Conservation (phyloP, 2,888 invertebrate genomes). For the Philereme vetulata region DNA sequence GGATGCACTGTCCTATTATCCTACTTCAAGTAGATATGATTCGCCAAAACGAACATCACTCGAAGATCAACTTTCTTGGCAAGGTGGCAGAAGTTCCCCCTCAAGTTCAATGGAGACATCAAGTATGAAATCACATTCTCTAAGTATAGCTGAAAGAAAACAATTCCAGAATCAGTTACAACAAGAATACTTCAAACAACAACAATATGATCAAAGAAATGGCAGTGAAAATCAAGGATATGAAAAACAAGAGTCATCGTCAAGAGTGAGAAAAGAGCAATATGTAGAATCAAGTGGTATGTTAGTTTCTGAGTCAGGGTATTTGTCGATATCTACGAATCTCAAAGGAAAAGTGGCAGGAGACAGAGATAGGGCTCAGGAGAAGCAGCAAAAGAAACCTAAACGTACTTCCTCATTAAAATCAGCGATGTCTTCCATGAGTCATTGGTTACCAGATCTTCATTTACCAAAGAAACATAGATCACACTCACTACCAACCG, state of each 20-base stretch:
- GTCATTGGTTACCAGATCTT: slow-evolving; percentile 91
- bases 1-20: slow-evolving; percentile 92
- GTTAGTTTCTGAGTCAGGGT: slow-evolving; percentile 91
- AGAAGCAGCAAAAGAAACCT: slow-evolving; percentile 86
- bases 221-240: slow-evolving; percentile 71
- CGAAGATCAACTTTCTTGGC: slow-evolving; percentile 85
- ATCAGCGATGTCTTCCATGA: slow-evolving; percentile 91
- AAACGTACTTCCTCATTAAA: slow-evolving; percentile 89
- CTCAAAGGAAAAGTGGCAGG: slow-evolving; percentile 71
- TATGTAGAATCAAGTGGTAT: slow-evolving; percentile 76
- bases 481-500: slow-evolving; percentile 92
- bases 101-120: slow-evolving; percentile 85
- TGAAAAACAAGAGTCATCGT: slow-evolving; percentile 60
- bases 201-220: slow-evolving; percentile 80
- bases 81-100: slow-evolving; percentile 83
- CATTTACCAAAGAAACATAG: slow-evolving; percentile 90
- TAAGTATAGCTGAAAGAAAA: slow-evolving; percentile 81
- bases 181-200: slow-evolving; percentile 81
- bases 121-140: slow-evolving; percentile 83
- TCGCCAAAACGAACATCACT: slow-evolving; percentile 81
- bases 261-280: slow-evolving; percentile 70
- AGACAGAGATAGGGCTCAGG: slow-evolving; percentile 50
- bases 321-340: slow-evolving; percentile 89
- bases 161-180: slow-evolving; percentile 82
- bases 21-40: slow-evolving; percentile 87